These are phyloP conservation scores for Podargus strigoides DNA, from an alignment of 2,797 vertebrate genomes.

Conservation along the genomic window DNA sequence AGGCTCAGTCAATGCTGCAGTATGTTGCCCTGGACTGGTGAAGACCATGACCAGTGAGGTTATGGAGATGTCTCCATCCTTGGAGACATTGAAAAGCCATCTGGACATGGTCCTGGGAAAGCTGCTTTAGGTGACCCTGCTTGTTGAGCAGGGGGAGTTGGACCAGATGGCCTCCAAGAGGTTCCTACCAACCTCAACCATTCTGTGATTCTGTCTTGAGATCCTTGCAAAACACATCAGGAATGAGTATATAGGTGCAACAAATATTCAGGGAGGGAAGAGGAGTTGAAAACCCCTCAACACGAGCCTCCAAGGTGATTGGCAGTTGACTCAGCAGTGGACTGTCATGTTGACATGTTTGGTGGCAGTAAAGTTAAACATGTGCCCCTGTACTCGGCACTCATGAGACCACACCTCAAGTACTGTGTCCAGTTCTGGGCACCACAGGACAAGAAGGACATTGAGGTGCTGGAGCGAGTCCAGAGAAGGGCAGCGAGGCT, in stretches of 20 bases:
- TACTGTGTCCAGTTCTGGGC: too few relatives aligned
- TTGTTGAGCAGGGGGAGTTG: not conserved
- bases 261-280: not conserved
- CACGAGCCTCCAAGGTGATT: not conserved
- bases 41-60: not conserved
- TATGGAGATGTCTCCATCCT: too few relatives aligned
- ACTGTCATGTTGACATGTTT: not conserved
- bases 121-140: not conserved
- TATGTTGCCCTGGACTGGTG: not conserved
- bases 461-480: too few relatives aligned
- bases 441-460: too few relatives aligned
- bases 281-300: not conserved
- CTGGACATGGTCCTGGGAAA: not conserved
- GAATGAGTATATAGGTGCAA: not conserved
- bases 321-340: not conserved
- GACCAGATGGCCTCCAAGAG: not conserved
- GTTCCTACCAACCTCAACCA: not conserved
- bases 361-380: not conserved
- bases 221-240: not conserved
- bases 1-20: not conserved
- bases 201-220: not conserved
- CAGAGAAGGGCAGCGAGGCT: too few relatives aligned
- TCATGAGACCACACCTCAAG: too few relatives aligned
- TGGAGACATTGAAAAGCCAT: not conserved
- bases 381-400: too few relatives aligned